Evolutionary conservation across 2,797 vertebrate species (phyloP).

Genomic region (Anisognathus igniventris): DNA sequence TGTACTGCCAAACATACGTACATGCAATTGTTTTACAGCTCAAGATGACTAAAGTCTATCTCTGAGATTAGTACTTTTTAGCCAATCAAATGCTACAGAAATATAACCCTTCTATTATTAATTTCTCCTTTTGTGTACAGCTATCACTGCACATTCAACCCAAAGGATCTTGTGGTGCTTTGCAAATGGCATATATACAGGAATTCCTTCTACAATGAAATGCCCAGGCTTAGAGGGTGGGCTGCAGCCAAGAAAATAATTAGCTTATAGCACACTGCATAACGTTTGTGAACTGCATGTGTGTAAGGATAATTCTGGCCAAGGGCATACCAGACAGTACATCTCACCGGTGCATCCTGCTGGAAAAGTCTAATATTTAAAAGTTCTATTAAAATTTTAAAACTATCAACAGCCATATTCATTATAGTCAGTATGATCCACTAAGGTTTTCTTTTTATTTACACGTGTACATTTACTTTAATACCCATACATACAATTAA

Average conservation of each 20-base stretch:
- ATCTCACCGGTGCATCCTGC: not conserved
- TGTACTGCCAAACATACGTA: fast-evolving
- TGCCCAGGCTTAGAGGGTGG: not conserved
- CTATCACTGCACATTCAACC: not conserved
- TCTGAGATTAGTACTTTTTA: not conserved
- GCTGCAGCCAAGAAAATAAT: constrained; percentile 38
- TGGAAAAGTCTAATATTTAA: not conserved
- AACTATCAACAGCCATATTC: not conserved
- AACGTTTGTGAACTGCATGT: not conserved
- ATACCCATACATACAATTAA: not conserved
- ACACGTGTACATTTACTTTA: not conserved
- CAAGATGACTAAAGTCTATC: not conserved
- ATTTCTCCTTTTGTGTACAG: not conserved
- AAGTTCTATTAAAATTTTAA: not conserved
- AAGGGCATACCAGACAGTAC: not conserved
- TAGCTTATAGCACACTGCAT: not conserved
- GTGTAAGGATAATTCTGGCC: constrained; percentile 8
- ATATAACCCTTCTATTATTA: not conserved
- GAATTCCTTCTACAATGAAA: constrained; percentile 21
- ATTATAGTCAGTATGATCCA: not conserved
- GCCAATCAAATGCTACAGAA: not conserved
- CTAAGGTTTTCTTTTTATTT: not conserved
- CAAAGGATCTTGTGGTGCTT: not conserved
- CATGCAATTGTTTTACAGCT: not conserved
- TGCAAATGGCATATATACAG: not conserved